Conservation (phyloP, 1,140 invertebrate species). For the Asbolus verrucosus region DNA sequence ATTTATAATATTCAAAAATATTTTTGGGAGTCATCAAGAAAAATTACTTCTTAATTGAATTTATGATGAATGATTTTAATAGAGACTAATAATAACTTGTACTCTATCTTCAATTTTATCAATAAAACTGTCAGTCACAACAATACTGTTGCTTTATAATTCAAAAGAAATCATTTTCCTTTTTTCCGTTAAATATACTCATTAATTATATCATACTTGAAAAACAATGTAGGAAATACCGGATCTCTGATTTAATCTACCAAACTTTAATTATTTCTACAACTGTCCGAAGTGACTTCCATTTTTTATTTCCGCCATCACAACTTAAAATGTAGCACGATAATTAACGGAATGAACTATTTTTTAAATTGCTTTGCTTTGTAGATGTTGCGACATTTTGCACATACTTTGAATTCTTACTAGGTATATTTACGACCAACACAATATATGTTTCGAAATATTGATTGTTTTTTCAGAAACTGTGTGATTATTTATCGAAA, state of each 20-base stretch:
- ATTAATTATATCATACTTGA: conserved; percentile 34
- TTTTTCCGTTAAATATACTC: conserved; percentile 17
- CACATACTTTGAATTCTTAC: too few relatives aligned
- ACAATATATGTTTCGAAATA: too few relatives aligned
- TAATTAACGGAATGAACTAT: too few relatives aligned
- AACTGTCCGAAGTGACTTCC: conserved; percentile 3
- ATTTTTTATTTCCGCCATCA: too few relatives aligned
- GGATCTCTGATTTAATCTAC: conserved; percentile 7
- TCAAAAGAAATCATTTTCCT: conserved; percentile 24
- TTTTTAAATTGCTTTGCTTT: too few relatives aligned
- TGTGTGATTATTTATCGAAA: too few relatives aligned
- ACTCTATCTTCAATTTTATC: conserved; percentile 32
- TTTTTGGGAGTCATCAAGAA: conserved; percentile 41
- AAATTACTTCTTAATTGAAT: conserved; percentile 46
- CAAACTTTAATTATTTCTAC: conserved; percentile 14
- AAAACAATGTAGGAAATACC: conserved; percentile 25
- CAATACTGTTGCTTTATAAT: conserved; percentile 14
- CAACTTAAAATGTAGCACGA: too few relatives aligned
- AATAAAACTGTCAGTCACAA: conserved; percentile 27
- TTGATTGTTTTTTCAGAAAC: too few relatives aligned
- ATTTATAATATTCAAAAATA: conserved; percentile 38
- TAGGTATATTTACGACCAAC: too few relatives aligned
- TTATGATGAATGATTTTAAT: conserved; percentile 42
- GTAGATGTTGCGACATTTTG: too few relatives aligned
- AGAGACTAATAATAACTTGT: conserved; percentile 43